These are phyloP conservation scores for Anthonomus grandis DNA, from an alignment of 1,140 invertebrate species.

Conservation along the genomic window DNA sequence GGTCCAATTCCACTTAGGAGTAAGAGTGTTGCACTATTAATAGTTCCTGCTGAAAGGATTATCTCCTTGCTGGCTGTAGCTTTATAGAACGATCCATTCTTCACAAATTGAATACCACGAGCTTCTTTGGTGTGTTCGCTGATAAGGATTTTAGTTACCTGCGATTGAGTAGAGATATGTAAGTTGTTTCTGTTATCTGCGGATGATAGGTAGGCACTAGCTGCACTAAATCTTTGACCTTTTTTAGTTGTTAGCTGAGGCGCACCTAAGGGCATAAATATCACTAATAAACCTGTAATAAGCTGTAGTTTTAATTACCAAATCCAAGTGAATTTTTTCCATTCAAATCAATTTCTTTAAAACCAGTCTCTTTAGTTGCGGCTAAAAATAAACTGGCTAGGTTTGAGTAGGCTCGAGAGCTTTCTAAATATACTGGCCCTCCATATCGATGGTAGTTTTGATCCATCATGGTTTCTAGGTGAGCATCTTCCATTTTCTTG, in stretches of 20 bases:
- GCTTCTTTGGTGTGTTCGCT: slow-evolving; percentile 57
- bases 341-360: slow-evolving; percentile 60
- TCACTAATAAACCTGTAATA: background rate
- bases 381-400: slow-evolving; percentile 57
- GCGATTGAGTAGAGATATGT: slow-evolving; percentile 55
- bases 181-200: slow-evolving; percentile 62
- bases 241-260: slow-evolving; percentile 62
- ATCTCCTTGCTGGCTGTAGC: slow-evolving; percentile 64
- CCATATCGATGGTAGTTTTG: slow-evolving; percentile 51
- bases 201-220: slow-evolving; percentile 56
- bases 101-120: slow-evolving; percentile 60
- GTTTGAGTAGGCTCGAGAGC: slow-evolving; percentile 52
- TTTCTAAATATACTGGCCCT: slow-evolving; percentile 58
- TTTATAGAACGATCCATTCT: slow-evolving; percentile 45
- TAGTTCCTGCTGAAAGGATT: slow-evolving; percentile 70
- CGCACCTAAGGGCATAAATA: slow-evolving; percentile 39
- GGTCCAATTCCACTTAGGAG: slow-evolving; percentile 80
- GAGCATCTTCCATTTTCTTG: slow-evolving; percentile 71
- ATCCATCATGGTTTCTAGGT: slow-evolving; percentile 34
- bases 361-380: slow-evolving; percentile 56
- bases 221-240: slow-evolving; percentile 55
- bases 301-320: slow-evolving; percentile 29
- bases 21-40: slow-evolving; percentile 84
- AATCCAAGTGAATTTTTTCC: slow-evolving; percentile 62
- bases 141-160: slow-evolving; percentile 63